Base-by-base conservation (phyloP, 2,888 invertebrate genomes). In the Cephonodes hylas region DNA sequence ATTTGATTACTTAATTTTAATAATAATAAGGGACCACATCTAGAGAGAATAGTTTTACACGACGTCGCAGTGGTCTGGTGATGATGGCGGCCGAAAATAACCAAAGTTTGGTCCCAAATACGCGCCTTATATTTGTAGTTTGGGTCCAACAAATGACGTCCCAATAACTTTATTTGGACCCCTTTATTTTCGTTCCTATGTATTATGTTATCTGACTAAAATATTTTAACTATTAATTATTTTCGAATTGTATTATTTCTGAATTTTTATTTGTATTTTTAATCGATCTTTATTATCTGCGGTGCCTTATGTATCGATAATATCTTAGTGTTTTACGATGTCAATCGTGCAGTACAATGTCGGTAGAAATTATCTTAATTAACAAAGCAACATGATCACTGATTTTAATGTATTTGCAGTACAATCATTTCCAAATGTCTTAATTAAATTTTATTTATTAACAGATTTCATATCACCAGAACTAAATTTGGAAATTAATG, bases 291-390 rank as follows among this genome's bases (percentile, higher is more conserved):
- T 53, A 53, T 31, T 31, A 53, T 20, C 3, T 53, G 53, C 53
- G 53, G 53, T 53, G 53, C 53, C 53, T 53, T 53, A 53, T 53
- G 53, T 53, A 53, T 53, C 53, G 53, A 31, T 45, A 45, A 61
- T 60, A 62, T 60, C 59, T 63, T 59, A 59, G 63, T 67, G 58
- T 63, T 38, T 63, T 38, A 65, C 70, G 67, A 68, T 71, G 70
- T 64, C 64, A 64, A 60, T 53, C 15, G 31, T 18, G 31, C n/a
- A n/a, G n/a, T 38, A 10, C 15, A 31, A 53, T 31, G 18, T 18
- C 18, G 53, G 18, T 53, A 27, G 23, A n/a, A 46, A 10, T 53
- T 18, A 3, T 7, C 18, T 31, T 18, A 27, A n/a, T 38, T n/a
- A 10, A 38, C n/a, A 13, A 38, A 4, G 10, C 38, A 3, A 38